Evolutionary conservation across 2,113 vertebrate species (phyloP), one percentile per base, ranked within the genome.

Genomic region (Pluvianellus socialis): DNA sequence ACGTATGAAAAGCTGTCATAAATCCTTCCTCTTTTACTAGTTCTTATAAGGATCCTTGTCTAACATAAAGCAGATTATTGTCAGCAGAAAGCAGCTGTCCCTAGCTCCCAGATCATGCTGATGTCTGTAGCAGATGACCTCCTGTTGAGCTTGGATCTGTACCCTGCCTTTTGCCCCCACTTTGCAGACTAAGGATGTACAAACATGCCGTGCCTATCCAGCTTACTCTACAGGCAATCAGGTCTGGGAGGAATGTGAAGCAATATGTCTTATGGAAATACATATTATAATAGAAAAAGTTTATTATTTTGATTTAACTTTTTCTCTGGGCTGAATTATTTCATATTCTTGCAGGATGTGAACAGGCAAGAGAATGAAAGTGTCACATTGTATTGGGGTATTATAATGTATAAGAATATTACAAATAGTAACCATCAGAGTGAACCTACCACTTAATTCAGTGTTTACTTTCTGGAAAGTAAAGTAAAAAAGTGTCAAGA

Each of bases 11-110:
- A 90, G 18, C 12, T 87, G 52, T 63, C 47, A 94, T 59, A 93
- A 95, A 96, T 94, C 32, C 32, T 94, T 75, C 38, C 22, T 91
- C 52, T 88, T 94, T 90, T 82, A 33, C 52, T 55, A 14, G 26
- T 81, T 71, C 65, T 91, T 18, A 10, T 63, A 87, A 79, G 30
- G 50, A 58, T 53, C 65, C 44, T 65, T 77, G 10, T 66, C 68
- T 93, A 32, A 35, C 70, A 75, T 82, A 85, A 85, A 88, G 52
- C 22, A 88, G 56, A 90, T 67, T 81, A 95, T 33, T 67, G 28
- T 75, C 87, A 85, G 32, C 59, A 65, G 79, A 90, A 90, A 63
- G 65, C 81, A 89, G 42, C 14, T 62, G 50, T 62, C n/a, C 20
- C 55, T 62, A 62, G 22, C 30, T 93, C 38, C 24, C 27, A 87